Base-by-base conservation (phyloP, 2,888 invertebrate species). In the Noctua fimbriata region DNA sequence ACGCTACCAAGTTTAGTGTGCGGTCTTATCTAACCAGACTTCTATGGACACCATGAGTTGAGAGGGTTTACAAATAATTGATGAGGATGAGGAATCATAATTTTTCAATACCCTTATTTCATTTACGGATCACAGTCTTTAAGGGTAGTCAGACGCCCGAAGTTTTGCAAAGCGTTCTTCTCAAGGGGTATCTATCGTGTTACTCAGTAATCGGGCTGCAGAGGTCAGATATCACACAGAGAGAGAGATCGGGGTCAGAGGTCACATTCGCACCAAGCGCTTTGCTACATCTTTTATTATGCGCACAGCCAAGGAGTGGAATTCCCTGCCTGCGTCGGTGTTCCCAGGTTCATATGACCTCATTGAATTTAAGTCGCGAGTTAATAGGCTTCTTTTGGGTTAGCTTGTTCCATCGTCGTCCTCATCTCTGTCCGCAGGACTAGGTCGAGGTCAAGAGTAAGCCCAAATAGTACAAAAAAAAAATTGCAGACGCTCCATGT, bases 1-100 rank as follows among this genome's bases (percentile, higher is more conserved):
- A 14, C 58, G 76, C 74, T 44, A 73, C 70, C 41, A 75, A 82
- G 28, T 83, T 82, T 83, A 88, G 70, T 67, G 77, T 69, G 58
- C 83, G 85, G 70, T 79, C 69, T 49, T 78, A 70, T 73, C 69
- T 69, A 69, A 16, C n/a, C 65, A 24, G 36, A 36, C 21, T 70
- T 69, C 63, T 32, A 14, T 28, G 44, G 63, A 41, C 4, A 69
- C 83, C 80, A 79, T 74, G 55, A 49, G 21, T 84, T 73, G 3
- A 3, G 36, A 16, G 47, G 7, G 32, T 32, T 55, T 28, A 6
- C 7, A 36, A 47, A 80, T 52, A 28, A 60, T 47, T 6, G 14
- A 10, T 21, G 18, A 1, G 10, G 36, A 21, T 21, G 12, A 28
- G 18, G 9, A 1, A 21, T 58, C 55, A 12, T 12, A 58, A 12